These are phyloP conservation scores for Limosa lapponica DNA, from an alignment of 2,797 vertebrate species.

Conservation along the genomic window DNA sequence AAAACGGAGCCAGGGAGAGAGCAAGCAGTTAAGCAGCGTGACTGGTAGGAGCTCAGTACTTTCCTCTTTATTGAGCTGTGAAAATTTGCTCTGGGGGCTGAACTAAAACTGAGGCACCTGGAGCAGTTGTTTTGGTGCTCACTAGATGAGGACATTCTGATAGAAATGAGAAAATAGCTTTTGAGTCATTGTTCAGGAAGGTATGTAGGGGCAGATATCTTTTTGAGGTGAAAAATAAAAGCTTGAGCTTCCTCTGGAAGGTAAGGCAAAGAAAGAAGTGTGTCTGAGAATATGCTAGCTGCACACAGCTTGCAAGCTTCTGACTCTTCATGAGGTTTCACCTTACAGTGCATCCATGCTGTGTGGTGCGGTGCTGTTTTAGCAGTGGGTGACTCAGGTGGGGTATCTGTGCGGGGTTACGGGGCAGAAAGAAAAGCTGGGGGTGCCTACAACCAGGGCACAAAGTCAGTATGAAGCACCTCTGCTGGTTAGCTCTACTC, in stretches of 20 bases:
- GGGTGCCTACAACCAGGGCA: background rate
- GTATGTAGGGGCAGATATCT: background rate
- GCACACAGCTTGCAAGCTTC: background rate
- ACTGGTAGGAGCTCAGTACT: background rate
- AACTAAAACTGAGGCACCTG: background rate
- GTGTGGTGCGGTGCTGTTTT: background rate
- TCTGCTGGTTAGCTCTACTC: background rate
- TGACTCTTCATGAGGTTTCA: background rate
- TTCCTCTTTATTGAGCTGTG: background rate
- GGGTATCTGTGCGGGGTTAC: background rate
- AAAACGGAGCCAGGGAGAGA: background rate
- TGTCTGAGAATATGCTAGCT: background rate
- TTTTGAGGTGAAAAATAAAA: background rate
- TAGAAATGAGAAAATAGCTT: background rate
- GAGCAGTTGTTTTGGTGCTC: background rate
- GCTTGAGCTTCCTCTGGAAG: background rate
- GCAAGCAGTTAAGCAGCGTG: background rate
- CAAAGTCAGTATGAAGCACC: background rate
- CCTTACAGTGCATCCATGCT: background rate
- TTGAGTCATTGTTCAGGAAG: background rate
- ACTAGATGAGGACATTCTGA: background rate
- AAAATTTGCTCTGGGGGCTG: background rate
- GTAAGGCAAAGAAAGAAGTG: background rate
- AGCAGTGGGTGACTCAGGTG: background rate
- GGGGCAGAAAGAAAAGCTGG: background rate